phyloP scores from a whole-genome alignment of 2,888 invertebrate species.

The Andricus curvator region DNA sequence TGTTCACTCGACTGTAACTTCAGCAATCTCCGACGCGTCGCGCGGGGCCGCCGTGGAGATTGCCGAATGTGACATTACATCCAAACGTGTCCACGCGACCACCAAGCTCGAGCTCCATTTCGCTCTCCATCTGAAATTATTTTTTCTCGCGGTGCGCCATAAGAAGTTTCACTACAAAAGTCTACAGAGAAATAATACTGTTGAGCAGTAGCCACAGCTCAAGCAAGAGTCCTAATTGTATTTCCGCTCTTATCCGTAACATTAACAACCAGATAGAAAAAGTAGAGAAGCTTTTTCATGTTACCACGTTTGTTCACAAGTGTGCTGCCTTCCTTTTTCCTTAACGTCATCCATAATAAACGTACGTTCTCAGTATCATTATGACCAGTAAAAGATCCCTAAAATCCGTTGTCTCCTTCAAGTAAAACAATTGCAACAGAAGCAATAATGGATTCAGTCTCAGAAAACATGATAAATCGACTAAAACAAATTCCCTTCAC shows the following conservation, averaged over 20 bases:
- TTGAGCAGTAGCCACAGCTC: background rate
- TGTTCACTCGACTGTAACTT: too few relatives aligned
- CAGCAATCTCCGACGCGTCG: too few relatives aligned
- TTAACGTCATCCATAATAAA: background rate
- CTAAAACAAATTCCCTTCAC: slow-evolving; percentile 13
- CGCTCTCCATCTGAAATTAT: too few relatives aligned
- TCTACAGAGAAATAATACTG: background rate
- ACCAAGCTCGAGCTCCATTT: too few relatives aligned
- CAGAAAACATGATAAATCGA: background rate
- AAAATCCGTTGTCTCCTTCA: background rate
- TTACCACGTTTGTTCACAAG: background rate
- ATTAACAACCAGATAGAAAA: background rate
- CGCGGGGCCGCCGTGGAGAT: too few relatives aligned
- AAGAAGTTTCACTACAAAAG: background rate
- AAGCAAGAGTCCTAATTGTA: background rate
- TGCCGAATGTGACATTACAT: too few relatives aligned
- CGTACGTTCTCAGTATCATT: background rate
- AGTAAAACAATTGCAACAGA: slow-evolving; percentile 7
- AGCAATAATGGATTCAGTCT: background rate
- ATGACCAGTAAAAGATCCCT: background rate
- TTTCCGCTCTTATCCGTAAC: background rate
- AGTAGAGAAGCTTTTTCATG: background rate
- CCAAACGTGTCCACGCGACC: too few relatives aligned
- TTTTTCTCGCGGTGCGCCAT: too few relatives aligned
- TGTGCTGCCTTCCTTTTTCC: background rate